These are phyloP conservation scores for Stenodema calcarata DNA, from an alignment of 2,888 invertebrate genomes.

Conservation along the genomic window DNA sequence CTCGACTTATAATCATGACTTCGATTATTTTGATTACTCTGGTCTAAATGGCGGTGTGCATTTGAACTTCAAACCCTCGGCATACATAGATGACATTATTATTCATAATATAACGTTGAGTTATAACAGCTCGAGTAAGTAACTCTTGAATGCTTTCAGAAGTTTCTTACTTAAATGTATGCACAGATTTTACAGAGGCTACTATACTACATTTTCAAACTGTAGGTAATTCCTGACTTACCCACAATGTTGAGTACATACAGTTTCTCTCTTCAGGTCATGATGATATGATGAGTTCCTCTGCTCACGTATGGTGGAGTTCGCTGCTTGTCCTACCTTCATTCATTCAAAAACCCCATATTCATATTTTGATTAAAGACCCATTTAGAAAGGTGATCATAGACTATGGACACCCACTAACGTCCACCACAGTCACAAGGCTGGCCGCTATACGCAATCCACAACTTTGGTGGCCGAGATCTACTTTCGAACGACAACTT, in stretches of 20 bases:
- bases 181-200: too few species aligned
- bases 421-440: not conserved
- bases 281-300: too few species aligned
- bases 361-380: not conserved
- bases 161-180: too few species aligned
- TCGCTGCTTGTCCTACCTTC: not conserved
- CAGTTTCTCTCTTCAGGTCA: too few species aligned
- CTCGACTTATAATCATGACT: slow-evolving; percentile 56
- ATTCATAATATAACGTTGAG: not conserved
- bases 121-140: not conserved
- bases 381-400: not conserved
- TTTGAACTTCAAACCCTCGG: not conserved
- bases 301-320: not conserved
- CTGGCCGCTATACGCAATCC: not conserved
- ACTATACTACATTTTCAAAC: too few species aligned
- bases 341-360: not conserved
- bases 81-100: not conserved
- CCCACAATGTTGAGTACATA: too few species aligned
- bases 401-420: not conserved
- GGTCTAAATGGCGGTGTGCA: slow-evolving; percentile 59
- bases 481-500: slow-evolving; percentile 9
- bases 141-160: too few species aligned
- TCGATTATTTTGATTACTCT: slow-evolving; percentile 60
- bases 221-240: not conserved
- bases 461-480: slow-evolving; percentile 31